Evolutionary conservation across 2,113 vertebrate genomes (phyloP), one percentile per base, ranked within the genome.

Genomic region (Macroglossus sobrinus): DNA sequence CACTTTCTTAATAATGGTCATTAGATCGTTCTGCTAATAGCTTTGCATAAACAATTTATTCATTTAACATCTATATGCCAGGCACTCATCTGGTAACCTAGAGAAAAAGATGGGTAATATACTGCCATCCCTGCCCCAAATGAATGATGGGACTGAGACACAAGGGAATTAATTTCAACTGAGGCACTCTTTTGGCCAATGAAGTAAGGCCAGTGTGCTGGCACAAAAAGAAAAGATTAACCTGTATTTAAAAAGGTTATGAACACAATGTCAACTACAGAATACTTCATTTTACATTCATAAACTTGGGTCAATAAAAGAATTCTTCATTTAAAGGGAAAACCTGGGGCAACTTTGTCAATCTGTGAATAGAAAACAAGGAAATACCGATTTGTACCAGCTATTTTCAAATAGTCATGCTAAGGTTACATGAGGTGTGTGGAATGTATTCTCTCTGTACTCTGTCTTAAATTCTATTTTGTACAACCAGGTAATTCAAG

Each of bases 11-110:
- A 74, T 89, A 57, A 94, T n/a, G 28, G 55, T 91, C 66, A 84
- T 74, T 96, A 93, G 89, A 82, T 93, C 74, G 85, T 86, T 81
- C 66, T 8, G 19, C 92, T 78, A 94, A 95, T 33, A 71, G 84
- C 55, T 89, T 38, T 93, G 43, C 40, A 30, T 63, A 45, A 92
- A 75, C 66, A 78, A 86, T 63, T 57, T 68, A 81, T 63, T 86
- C 38, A 63, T 72, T 68, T 82, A 89, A 78, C 47, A 81, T 47
- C 14, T 16, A 47, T 35, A 30, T 16, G 21, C 45, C 82, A 74
- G 50, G 63, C 55, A 82, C 74, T 82, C 28, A 78, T 61, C 50
- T 88, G 47, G 85, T 33, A 66, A 87, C 57, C 26, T 68, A 9
- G 35, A 69, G 47, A 79, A 26, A 63, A 47, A 80, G 33, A 68